Evolutionary conservation across 2,113 vertebrate species (phyloP), one percentile per base, ranked within the genome.

Genomic region (Thunnus maccoyii): DNA sequence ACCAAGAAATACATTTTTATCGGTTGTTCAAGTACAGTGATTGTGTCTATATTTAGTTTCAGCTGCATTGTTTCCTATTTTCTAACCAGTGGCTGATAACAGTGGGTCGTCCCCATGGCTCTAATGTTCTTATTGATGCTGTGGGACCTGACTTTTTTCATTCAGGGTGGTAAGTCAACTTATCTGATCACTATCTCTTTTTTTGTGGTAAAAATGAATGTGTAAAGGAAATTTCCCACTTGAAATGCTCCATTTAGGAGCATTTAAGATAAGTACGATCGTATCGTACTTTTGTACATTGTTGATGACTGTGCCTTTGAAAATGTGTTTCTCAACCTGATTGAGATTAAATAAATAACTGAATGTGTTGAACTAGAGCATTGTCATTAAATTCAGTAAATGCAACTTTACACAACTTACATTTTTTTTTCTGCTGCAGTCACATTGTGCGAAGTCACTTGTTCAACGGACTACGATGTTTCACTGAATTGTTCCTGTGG

Each of bases 401-500:
- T 17, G 6, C 14, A 58, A 16, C 52, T 41, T 20, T 46, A 5
- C 14, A 7, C n/a, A 30, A 30, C 16, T 61, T 13, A 0, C n/a
- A 22, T 1, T 50, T 62, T n/a, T 11, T 41, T 62, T 58, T 80
- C 18, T 66, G 41, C 44, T 51, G 41, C 85, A 86, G 78, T 72
- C 50, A 47, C 86, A 22, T 76, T 78, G 0, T 93, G 90, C 82
- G 56, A 77, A 14, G 80, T 92, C 72, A 83, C 50, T 85, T 94
- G 94, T 81, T 86, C 64, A 0, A 94, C 91, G 0, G 88, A 93
- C 88, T 93, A 82, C 61, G 0, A 0, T 0, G 0, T 0, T 1
- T 69, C 16, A 0, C 41, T 94, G 48, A 93, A 92, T 63, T 94
- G 94, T n/a, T 93, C 93, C 48, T 94, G 92, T 36, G 18, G 11